Conservation (phyloP, 1,140 invertebrate species). For the Drosophila pectinifera region DNA sequence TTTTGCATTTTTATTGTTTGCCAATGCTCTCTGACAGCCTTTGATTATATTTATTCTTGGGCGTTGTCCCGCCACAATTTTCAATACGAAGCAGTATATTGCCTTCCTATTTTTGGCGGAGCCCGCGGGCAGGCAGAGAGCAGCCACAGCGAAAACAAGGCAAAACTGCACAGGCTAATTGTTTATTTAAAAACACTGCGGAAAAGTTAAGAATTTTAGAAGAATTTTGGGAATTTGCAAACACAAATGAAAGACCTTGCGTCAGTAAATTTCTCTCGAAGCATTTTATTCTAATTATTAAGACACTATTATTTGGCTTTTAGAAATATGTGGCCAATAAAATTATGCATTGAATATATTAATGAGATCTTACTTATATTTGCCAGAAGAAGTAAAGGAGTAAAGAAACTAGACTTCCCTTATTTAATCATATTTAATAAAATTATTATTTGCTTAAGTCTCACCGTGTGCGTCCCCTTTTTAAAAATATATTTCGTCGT, state of each 20-base stretch:
- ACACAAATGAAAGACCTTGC: conserved; percentile 2
- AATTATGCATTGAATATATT: too few species aligned
- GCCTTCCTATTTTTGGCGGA: conserved; percentile 49
- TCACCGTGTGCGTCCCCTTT: neutral
- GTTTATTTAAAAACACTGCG: conserved; percentile 58
- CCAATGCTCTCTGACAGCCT: conserved; percentile 69
- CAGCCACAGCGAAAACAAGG: conserved; percentile 17
- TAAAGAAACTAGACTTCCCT: neutral
- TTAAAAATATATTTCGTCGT: neutral
- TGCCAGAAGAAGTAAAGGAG: too few species aligned
- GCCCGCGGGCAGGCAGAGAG: conserved; percentile 27
- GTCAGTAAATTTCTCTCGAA: conserved; percentile 4
- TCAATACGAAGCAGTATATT: conserved; percentile 32
- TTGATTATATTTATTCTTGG: conserved; percentile 82
- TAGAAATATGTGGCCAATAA: too few species aligned
- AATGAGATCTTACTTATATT: too few species aligned
- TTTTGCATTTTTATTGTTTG: conserved; percentile 81
- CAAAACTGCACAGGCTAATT: conserved; percentile 52
- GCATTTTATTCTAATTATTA: neutral
- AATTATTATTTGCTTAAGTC: neutral
- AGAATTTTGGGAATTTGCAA: conserved; percentile 1
- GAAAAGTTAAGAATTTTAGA: conserved; percentile 10
- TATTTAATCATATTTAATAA: neutral
- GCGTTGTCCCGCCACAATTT: conserved; percentile 58
- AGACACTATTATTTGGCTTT: too few species aligned